These are phyloP conservation scores for Drosophila rellima DNA, from an alignment of 2,888 invertebrate genomes.

Conservation along the genomic window DNA sequence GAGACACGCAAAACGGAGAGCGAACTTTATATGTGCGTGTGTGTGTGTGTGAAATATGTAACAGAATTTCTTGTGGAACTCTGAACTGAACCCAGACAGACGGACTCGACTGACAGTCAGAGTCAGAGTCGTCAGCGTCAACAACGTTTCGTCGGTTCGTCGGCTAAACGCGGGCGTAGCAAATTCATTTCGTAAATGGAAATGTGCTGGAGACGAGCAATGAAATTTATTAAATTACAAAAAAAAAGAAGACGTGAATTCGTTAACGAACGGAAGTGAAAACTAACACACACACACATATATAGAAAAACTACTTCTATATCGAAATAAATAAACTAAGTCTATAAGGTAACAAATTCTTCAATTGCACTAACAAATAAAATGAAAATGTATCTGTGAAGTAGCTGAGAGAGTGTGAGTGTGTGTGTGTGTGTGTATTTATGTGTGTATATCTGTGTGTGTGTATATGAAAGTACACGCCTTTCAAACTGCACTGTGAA, in stretches of 20 bases:
- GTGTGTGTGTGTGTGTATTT: conserved; percentile 36
- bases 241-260: conserved; percentile 61
- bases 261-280: conserved; percentile 69
- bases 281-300: conserved; percentile 40
- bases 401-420: conserved; percentile 31
- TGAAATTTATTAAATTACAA: conserved; percentile 78
- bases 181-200: conserved; percentile 68
- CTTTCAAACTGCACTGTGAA: conserved; percentile 62
- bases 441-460: conserved; percentile 23
- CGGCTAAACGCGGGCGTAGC: conserved; percentile 57
- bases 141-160: conserved; percentile 47
- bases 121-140: conserved; percentile 50
- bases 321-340: conserved; percentile 55
- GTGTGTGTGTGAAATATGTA: conserved; percentile 34
- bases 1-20: conserved; percentile 36
- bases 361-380: conserved; percentile 33
- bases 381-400: conserved; percentile 71
- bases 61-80: conserved; percentile 68
- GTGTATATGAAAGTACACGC: conserved; percentile 61
- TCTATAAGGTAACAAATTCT: conserved; percentile 63
- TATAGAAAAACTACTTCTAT: no score
- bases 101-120: conserved; percentile 58
- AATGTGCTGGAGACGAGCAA: conserved; percentile 63
- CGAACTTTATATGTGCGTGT: background rate
- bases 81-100: conserved; percentile 42